A percentile compares a stretch with the other conserved stretches of the same genome.
These are phyloP conservation scores for Melanerpes formicivorus DNA, from an alignment of 2,113 vertebrate species.

Conservation along the genomic window DNA sequence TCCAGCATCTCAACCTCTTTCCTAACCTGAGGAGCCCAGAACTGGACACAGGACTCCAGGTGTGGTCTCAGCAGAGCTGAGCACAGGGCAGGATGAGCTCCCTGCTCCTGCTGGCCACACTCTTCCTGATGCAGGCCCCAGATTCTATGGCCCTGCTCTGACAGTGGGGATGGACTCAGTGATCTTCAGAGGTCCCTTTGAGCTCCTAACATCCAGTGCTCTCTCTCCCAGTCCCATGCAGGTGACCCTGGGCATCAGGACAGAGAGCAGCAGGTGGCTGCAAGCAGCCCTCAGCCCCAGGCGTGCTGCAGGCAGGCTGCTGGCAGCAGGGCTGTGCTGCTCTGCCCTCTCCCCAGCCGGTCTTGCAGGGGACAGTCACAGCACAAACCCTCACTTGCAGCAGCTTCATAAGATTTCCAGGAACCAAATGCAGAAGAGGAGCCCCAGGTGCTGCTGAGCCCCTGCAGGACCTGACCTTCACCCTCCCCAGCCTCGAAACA, in stretches of 20 bases:
- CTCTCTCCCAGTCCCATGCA: not conserved
- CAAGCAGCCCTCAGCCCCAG: not conserved
- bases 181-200: too few relatives aligned
- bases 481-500: not conserved
- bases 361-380: not conserved
- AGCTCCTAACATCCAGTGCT: too few relatives aligned
- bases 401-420: not conserved
- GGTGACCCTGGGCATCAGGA: not conserved
- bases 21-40: too few relatives aligned
- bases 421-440: not conserved
- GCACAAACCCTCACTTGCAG: not conserved
- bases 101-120: too few relatives aligned
- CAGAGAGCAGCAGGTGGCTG: not conserved
- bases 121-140: too few relatives aligned
- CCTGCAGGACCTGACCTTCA: not conserved
- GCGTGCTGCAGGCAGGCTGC: not conserved
- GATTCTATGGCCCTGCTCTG: too few relatives aligned
- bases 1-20: too few relatives aligned
- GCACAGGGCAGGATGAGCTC: too few relatives aligned
- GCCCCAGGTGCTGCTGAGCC: not conserved
- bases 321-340: fast-evolving
- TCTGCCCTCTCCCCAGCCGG: not conserved
- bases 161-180: too few relatives aligned
- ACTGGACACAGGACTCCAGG: too few relatives aligned
- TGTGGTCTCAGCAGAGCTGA: too few relatives aligned